Evolutionary conservation across 2,888 invertebrate genomes (phyloP).

Genomic region (Teleogryllus oceanicus): DNA sequence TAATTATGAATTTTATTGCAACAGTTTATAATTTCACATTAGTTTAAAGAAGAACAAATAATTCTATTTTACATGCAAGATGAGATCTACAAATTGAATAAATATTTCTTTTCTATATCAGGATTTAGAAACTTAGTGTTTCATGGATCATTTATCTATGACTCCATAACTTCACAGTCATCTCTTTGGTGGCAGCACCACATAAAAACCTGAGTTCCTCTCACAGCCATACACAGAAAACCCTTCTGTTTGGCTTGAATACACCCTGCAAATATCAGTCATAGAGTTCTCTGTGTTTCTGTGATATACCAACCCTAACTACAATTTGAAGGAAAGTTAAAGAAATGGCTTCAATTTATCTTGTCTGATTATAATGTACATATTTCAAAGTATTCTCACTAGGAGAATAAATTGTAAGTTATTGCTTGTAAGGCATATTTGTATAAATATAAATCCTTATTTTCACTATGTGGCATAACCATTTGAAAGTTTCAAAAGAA

Average conservation of each 20-base stretch:
- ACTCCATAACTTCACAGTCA: background rate
- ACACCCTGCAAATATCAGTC: background rate
- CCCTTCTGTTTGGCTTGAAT: background rate
- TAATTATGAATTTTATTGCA: background rate
- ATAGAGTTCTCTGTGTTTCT: no score
- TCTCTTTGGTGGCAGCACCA: constrained; percentile 6
- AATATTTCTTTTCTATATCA: background rate
- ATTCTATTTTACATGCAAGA: constrained; percentile 18
- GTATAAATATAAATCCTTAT: background rate
- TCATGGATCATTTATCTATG: background rate
- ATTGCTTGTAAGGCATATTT: constrained; percentile 7
- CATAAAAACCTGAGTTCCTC: constrained; percentile 6
- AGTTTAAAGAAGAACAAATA: background rate
- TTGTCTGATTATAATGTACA: background rate
- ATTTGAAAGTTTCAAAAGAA: no score
- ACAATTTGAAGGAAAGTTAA: no score
- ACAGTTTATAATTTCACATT: background rate
- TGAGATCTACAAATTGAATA: constrained; percentile 2
- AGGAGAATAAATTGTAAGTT: background rate
- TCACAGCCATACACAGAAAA: background rate
- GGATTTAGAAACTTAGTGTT: background rate
- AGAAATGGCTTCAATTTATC: background rate
- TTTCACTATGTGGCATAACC: no score
- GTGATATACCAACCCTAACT: no score
- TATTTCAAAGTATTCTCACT: background rate